Conservation (phyloP, 1,140 invertebrate genomes). For the Rhynchophorus ferrugineus region DNA sequence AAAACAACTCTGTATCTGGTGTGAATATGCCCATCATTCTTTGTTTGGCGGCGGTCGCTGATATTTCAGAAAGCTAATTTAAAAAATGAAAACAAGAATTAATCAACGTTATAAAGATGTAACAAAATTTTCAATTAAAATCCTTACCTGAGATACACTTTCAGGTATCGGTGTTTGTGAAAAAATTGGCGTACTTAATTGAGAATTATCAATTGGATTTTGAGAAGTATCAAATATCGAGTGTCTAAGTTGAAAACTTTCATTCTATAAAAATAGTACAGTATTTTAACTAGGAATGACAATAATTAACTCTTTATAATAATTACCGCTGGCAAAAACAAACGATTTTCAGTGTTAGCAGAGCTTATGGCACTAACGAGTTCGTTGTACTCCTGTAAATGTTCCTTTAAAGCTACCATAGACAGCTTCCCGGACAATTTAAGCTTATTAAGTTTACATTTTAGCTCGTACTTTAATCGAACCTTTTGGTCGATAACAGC, state of each 20-base stretch:
- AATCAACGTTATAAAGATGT: no score
- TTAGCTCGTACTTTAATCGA: conserved; percentile 33
- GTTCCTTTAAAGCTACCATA: conserved; percentile 18
- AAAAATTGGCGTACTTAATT: no score
- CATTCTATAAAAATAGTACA: background rate
- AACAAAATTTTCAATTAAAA: no score
- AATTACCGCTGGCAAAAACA: background rate
- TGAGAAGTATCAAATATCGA: conserved; percentile 6
- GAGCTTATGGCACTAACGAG: conserved; percentile 12
- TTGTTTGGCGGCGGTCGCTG: no score
- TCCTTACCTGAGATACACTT: no score
- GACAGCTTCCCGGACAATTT: conserved; percentile 22
- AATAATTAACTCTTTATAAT: background rate
- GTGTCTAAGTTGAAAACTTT: conserved; percentile 1
- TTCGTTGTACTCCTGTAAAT: conserved; percentile 23
- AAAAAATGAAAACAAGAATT: no score
- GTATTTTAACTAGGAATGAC: background rate
- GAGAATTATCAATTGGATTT: no score
- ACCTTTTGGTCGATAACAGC: conserved; percentile 13
- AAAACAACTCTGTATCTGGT: no score
- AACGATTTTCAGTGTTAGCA: background rate
- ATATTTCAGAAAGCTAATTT: no score
- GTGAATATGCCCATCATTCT: no score
- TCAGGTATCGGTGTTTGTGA: no score
- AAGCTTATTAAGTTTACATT: conserved; percentile 28